Evolutionary conservation across 2,888 invertebrate species (phyloP), one percentile per base, ranked within the genome.

Genomic region (Pandemis heparana): DNA sequence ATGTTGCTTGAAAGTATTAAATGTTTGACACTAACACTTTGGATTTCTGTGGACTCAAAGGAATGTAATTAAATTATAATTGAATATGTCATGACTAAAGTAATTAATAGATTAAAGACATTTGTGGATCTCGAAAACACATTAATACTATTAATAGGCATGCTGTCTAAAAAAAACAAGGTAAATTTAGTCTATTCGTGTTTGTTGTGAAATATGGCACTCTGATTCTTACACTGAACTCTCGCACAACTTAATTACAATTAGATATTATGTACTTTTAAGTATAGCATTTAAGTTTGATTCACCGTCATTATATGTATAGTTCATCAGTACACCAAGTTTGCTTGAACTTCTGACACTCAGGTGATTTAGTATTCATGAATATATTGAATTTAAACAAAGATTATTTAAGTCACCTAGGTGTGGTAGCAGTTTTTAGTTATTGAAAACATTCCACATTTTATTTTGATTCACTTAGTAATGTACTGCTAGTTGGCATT

Each of bases 211-310:
- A 51, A 68, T 68, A 59, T 74, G 65, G 74, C 70, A 74, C 70
- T 70, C 74, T 74, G 74, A 51, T 70, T 69, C 64, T 74, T 74
- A 74, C 64, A 74, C 74, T 69, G 64, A 51, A 69, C 74, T 74
- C 69, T 65, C 38, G 74, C 74, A 70, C 73, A 16, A 70, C 62
- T 74, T 74, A 65, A 51, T 65, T 70, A 68, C 48, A 60, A 64
- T 74, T 70, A 70, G 74, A 23, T 38, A 14, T 32, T 32, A 32
- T 32, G 23, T 70, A 65, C 5, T 10, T 61, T 64, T 53, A 73
- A 66, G 51, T 71, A 38, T 72, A 70, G 64, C 8, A 38, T n/a
- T 68, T 70, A 73, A 64, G 63, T 38, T 16, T 39, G 56, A 56
- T 12, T 56, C 23, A 23, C 51, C 18, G 7, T 56, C 5, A 56